phyloP scores from a whole-genome alignment of 2,888 invertebrate species.

The Sinelater perroti region DNA sequence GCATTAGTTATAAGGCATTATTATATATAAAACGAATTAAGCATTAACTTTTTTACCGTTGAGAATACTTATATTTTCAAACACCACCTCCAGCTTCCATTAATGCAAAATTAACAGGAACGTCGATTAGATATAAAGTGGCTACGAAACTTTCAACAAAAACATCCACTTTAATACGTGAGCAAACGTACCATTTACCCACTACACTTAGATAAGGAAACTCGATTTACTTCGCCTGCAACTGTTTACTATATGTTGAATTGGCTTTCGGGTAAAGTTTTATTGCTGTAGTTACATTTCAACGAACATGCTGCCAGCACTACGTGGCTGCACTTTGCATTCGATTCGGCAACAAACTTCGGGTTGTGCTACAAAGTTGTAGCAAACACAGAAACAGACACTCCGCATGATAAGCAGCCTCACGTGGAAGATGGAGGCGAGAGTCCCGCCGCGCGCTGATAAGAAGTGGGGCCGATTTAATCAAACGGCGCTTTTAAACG shows the following conservation, averaged over 20 bases:
- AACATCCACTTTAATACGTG: too few species aligned
- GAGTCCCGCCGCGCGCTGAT: constrained; percentile 1
- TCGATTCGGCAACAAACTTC: constrained; percentile 1
- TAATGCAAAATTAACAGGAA: too few species aligned
- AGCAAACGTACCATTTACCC: too few species aligned
- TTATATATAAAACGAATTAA: too few species aligned
- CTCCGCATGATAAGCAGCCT: constrained; percentile 3
- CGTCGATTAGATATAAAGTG: too few species aligned
- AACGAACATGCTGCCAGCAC: background rate
- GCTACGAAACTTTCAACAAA: too few species aligned
- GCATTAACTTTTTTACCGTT: too few species aligned
- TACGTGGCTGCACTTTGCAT: background rate
- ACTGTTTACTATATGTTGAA: background rate
- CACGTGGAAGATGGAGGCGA: background rate
- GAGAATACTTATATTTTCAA: too few species aligned
- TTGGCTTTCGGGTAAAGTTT: background rate
- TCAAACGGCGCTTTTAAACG: constrained; percentile 4
- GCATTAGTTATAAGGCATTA: too few species aligned
- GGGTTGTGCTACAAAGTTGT: background rate
- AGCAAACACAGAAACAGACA: constrained; percentile 1
- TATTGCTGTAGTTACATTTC: background rate
- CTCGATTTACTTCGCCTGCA: background rate
- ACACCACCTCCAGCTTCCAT: too few species aligned
- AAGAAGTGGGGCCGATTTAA: constrained; percentile 6
- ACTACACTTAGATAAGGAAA: background rate